These are phyloP conservation scores for Holotrichia oblita DNA, from an alignment of 1,140 invertebrate genomes.

Conservation along the genomic window DNA sequence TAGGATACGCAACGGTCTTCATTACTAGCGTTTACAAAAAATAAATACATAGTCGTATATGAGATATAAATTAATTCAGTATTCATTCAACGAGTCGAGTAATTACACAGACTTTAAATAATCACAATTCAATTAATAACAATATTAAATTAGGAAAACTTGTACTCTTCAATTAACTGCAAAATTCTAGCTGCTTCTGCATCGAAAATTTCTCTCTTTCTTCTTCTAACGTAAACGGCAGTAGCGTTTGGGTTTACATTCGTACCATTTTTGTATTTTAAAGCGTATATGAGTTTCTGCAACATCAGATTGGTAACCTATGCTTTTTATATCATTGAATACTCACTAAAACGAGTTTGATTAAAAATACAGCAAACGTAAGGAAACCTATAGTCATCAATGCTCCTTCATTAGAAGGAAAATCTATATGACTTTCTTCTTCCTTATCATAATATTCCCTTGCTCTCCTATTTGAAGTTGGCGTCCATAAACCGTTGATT, in stretches of 20 bases:
- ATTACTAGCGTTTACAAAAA: too few species aligned
- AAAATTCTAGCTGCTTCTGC: conserved; percentile 49
- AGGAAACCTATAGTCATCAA: conserved; percentile 83
- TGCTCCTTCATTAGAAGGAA: conserved; percentile 81
- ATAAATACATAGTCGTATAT: too few species aligned
- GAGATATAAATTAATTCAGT: too few species aligned
- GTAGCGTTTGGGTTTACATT: conserved; percentile 44
- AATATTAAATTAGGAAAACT: conserved; percentile 6
- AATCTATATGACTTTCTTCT: conserved; percentile 69
- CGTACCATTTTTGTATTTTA: conserved; percentile 60
- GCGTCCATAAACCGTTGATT: conserved; percentile 54
- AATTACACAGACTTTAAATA: too few species aligned
- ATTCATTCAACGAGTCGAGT: too few species aligned
- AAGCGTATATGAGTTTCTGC: conserved; percentile 64
- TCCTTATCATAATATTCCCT: conserved; percentile 55
- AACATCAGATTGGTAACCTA: conserved; percentile 33
- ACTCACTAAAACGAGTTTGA: conserved; percentile 82
- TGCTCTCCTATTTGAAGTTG: conserved; percentile 54
- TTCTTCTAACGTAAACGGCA: conserved; percentile 49
- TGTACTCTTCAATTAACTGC: conserved; percentile 51
- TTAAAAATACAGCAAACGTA: conserved; percentile 83
- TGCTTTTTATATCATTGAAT: conserved; percentile 42
- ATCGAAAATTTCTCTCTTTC: conserved; percentile 44
- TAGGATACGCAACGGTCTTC: too few species aligned
- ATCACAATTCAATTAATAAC: too few species aligned